Conservation (phyloP, 2,113 vertebrate genomes). For the Phrynosoma platyrhinos region DNA sequence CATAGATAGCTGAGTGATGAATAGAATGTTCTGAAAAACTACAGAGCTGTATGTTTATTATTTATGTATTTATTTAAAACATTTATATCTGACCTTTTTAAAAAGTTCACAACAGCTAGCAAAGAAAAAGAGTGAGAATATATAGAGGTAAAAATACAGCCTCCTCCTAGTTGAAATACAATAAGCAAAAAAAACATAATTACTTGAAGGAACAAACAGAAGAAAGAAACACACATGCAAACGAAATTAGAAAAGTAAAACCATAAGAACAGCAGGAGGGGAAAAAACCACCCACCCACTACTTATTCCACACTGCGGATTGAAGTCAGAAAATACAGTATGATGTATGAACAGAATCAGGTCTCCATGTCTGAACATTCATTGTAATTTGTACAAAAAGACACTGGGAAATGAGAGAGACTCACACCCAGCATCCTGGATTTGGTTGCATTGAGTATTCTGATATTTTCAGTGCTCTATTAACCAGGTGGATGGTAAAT, state of each 20-base stretch:
- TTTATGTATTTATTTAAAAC: background rate
- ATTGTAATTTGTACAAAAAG: background rate
- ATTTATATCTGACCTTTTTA: background rate
- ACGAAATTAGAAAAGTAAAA: background rate
- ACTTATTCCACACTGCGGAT: background rate
- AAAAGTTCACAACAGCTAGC: background rate
- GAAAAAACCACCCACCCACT: too few species aligned
- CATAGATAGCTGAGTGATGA: background rate
- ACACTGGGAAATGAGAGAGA: background rate
- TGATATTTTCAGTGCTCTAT: background rate
- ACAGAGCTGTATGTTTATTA: background rate
- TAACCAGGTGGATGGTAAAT: background rate
- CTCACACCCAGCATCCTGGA: background rate
- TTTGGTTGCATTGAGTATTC: background rate
- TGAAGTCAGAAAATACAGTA: background rate
- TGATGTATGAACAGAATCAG: background rate
- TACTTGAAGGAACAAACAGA: background rate
- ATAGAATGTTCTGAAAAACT: background rate
- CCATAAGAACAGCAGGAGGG: background rate
- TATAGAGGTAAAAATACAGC: background rate
- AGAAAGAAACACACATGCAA: background rate
- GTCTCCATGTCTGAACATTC: background rate
- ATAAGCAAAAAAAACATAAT: background rate
- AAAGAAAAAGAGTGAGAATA: background rate
- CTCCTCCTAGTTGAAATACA: background rate